These are phyloP conservation scores for Paradoxurus hermaphroditus DNA, from an alignment of 2,113 vertebrate genomes.

Conservation along the genomic window DNA sequence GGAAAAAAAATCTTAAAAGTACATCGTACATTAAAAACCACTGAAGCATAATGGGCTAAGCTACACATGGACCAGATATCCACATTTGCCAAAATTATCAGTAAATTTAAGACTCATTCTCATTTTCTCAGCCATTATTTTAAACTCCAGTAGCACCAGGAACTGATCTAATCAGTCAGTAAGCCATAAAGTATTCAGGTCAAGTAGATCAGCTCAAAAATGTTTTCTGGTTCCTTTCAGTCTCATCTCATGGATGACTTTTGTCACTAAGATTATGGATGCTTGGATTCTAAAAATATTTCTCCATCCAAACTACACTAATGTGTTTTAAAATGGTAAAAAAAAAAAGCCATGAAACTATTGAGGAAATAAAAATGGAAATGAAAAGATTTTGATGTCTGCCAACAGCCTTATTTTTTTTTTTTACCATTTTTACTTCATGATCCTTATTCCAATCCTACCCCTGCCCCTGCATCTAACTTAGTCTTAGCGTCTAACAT, in stretches of 20 bases:
- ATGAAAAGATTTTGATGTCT: neutral
- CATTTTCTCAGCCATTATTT: constrained; percentile 74
- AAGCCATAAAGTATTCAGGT: constrained; percentile 54
- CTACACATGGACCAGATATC: constrained; percentile 40
- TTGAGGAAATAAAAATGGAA: neutral
- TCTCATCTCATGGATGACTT: constrained; percentile 2
- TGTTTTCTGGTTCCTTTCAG: constrained; percentile 38
- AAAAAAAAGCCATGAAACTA: neutral
- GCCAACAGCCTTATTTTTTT: neutral
- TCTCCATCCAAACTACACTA: neutral
- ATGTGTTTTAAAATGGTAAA: neutral
- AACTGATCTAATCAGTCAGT: constrained; percentile 58
- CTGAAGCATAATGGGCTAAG: constrained; percentile 65
- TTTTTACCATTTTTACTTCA: neutral
- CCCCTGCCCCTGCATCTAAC: neutral
- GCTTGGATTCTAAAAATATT: neutral
- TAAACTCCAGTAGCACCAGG: constrained; percentile 50
- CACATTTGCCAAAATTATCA: constrained; percentile 67
- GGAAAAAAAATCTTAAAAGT: constrained; percentile 60
- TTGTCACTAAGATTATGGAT: neutral
- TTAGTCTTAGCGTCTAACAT: neutral
- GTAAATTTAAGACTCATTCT: constrained; percentile 73
- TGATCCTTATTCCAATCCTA: neutral
- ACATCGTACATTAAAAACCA: constrained; percentile 72
- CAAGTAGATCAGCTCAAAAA: constrained; percentile 44